These are phyloP conservation scores for Bombycilla garrulus DNA, from an alignment of 2,113 vertebrate genomes.

Conservation along the genomic window DNA sequence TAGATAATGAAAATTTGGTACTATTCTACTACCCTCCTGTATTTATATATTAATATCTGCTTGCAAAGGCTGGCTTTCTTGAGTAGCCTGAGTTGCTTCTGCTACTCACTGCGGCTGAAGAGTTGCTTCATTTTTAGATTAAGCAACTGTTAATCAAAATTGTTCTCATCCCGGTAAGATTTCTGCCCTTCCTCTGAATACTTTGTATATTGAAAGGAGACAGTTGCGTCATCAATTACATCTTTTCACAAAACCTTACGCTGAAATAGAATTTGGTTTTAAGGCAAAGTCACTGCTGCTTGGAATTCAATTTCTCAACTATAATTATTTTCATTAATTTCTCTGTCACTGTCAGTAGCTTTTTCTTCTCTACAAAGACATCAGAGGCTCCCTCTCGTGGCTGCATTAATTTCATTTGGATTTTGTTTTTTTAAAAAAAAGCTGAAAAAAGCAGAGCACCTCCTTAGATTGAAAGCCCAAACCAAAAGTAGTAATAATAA, in stretches of 20 bases:
- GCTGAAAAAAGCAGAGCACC: neutral
- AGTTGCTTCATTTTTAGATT: neutral
- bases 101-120: neutral
- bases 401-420: neutral
- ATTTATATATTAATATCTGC: neutral
- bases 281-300: neutral
- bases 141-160: neutral
- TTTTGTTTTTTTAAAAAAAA: neutral
- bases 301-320: conserved; percentile 5
- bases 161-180: neutral
- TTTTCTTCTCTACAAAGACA: neutral
- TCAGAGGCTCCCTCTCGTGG: conserved; percentile 28
- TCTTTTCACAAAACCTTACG: neutral
- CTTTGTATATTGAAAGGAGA: neutral
- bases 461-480: neutral
- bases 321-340: conserved; percentile 33
- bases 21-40: neutral
- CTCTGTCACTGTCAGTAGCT: neutral
- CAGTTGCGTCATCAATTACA: neutral
- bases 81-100: neutral
- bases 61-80: neutral
- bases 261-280: neutral
- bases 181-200: neutral
- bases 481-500: neutral
- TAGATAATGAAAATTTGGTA: neutral